Base-by-base conservation (phyloP, 2,797 vertebrate species). In the Hydrocynus forskahlii region DNA sequence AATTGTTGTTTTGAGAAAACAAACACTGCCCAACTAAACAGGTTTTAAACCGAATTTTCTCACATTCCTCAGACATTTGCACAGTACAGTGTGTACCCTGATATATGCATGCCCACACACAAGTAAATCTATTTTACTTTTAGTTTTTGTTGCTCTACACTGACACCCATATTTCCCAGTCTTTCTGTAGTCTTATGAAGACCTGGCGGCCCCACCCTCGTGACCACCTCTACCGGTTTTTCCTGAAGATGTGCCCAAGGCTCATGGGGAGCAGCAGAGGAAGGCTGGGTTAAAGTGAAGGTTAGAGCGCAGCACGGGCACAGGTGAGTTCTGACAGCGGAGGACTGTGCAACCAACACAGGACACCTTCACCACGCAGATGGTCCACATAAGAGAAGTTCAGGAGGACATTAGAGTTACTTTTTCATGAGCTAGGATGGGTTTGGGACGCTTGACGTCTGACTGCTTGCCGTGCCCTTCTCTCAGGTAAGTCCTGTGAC, bases 161-260 rank as follows among this genome's bases (percentile, higher is more conserved):
- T 81, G 75, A 79, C 67, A 83, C 70, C 78, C 23, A 54, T 67
- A 75, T 70, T 48, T 84, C 59, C 75, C 72, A 81, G 77, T 79
- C 78, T 78, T 76, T 85, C 80, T 78, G 70, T 57, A 81, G 67
- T 71, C 75, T 48, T 78, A 64, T 79, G 43, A 77, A 75, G 29
- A 55, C 70, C 40, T 77, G 76, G 55, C 74, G 45, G 80, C 83
- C 88, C 90, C 86, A 90, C 85, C 76, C 85, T 88, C 83, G 80
- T 81, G 88, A 92, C 88, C 92, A 86, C 91, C 87, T 91, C 83
- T 89, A 95, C 94, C 92, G 93, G 94, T 95, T 95, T 94, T 94
- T 94, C 94, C 90, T 94, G 93, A 92, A 93, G 92, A 93, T 87
- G 90, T 19, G 89, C 93, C 91, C 23, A 78, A 59, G 92, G 90